phyloP scores from a whole-genome alignment of 2,888 invertebrate species.

The Plemyria rubiginata region DNA sequence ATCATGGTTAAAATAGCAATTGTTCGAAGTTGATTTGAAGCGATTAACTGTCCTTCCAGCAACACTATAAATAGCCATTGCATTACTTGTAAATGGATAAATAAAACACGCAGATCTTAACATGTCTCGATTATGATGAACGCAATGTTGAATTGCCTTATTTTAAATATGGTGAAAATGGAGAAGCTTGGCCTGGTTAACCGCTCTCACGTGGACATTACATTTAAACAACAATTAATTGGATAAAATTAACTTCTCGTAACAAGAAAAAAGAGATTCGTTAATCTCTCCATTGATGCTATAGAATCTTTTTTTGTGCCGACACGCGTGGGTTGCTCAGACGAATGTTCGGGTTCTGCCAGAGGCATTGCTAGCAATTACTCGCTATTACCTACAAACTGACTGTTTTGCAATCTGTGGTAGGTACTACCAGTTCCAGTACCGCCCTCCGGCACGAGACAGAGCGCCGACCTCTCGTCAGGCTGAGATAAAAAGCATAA shows the following conservation, averaged over 20 bases:
- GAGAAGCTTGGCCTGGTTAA: neutral
- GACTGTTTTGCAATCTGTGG: slow-evolving; percentile 14
- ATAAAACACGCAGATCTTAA: slow-evolving; percentile 3
- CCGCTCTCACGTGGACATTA: neutral
- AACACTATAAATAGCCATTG: slow-evolving; percentile 5
- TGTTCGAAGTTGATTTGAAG: slow-evolving; percentile 19
- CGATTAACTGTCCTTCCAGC: slow-evolving; percentile 5
- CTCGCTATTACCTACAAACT: slow-evolving; percentile 55
- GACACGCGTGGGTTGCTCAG: slow-evolving; percentile 48
- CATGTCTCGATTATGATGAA: neutral
- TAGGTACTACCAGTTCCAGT: slow-evolving; percentile 22
- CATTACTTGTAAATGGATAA: neutral
- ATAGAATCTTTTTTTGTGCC: slow-evolving; percentile 38
- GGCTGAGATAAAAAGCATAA: slow-evolving; percentile 35
- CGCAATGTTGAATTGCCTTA: slow-evolving; percentile 1
- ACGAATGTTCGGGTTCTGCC: slow-evolving; percentile 45
- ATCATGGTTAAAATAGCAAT: slow-evolving; percentile 57
- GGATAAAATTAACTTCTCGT: neutral
- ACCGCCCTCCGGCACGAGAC: slow-evolving; percentile 56
- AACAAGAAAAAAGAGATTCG: slow-evolving; percentile 24
- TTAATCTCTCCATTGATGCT: slow-evolving; percentile 33
- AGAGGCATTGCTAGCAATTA: slow-evolving; percentile 63
- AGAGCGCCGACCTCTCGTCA: slow-evolving; percentile 48
- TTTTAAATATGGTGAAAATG: neutral
- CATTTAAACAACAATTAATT: neutral